Base-by-base conservation (phyloP, 2,797 vertebrate species). In the Alauda arvensis region DNA sequence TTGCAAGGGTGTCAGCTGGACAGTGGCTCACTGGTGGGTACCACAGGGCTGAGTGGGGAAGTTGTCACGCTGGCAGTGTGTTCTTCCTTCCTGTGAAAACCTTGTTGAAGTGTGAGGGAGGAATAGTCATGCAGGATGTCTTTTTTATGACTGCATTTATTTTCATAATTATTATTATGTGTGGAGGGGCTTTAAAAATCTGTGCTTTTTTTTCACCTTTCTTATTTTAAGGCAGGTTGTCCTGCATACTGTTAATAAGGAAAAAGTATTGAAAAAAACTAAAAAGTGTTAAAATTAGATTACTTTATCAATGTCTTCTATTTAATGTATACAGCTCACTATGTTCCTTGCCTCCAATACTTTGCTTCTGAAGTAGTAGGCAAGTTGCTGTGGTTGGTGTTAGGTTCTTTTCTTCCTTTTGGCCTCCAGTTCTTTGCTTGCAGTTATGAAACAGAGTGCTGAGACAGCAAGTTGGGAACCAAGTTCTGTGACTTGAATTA, bases 401-500 rank as follows among this genome's bases (percentile, higher is more conserved):
- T 89, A 46, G 0, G 10, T 53, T 76, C 5, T 88, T 69, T 82
- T 70, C 49, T 84, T 88, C 48, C 40, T 68, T 7, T 59, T 87
- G 62, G 48, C 77, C 24, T 91, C 66, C 40, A 37, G 24, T 85
- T 91, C 76, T 92, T 86, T 85, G 40, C 65, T 65, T 87, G 66
- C 69, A 71, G 48, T 82, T 90, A 80, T 29, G 62, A 88, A 92
- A 79, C 83, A 86, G 71, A 88, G n/a, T 75, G 76, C 88, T 91
- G 91, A 93, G 82, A n/a, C 61, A 83, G 82, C 2, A 0, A 77
- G 43, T 57, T 84, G n/a, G 46, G 61, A 82, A 65, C 34, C 51
- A 60, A 89, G 84, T 82, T 91, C 84, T 91, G 84, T 92, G 94
- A 83, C 88, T 80, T 75, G 72, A 93, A 93, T 91, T 37, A 85